phyloP scores from a whole-genome alignment of 2,797 vertebrate species.

The Cryptoprocta ferox region DNA sequence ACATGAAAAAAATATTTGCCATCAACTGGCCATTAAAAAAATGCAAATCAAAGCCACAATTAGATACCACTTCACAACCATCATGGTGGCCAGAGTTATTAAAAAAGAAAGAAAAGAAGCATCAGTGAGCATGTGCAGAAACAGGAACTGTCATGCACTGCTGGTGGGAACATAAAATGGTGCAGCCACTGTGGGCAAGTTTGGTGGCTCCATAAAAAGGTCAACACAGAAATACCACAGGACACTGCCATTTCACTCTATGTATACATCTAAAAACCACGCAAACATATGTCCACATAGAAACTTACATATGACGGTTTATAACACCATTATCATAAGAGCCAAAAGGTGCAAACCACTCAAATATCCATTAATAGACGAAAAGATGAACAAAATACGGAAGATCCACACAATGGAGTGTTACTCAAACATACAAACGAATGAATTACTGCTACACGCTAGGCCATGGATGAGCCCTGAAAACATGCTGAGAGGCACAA shows the following conservation, averaged over 20 bases:
- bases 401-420: accelerated
- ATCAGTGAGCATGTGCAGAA: neutral
- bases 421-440: neutral
- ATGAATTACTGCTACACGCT: neutral
- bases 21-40: neutral
- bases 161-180: neutral
- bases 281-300: neutral
- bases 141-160: neutral
- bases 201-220: neutral
- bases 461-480: neutral
- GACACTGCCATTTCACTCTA: neutral
- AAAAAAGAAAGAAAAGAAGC: neutral
- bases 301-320: neutral
- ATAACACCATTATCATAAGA: neutral
- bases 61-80: neutral
- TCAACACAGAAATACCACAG: neutral
- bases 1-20: neutral
- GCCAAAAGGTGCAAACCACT: neutral
- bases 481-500: neutral
- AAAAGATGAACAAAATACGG: neutral
- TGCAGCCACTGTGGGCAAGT: neutral
- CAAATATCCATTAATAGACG: neutral
- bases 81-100: neutral
- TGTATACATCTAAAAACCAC: neutral
- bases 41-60: neutral